Conservation (phyloP, 2,797 vertebrate genomes). For the Cyprinodon diabolis region DNA sequence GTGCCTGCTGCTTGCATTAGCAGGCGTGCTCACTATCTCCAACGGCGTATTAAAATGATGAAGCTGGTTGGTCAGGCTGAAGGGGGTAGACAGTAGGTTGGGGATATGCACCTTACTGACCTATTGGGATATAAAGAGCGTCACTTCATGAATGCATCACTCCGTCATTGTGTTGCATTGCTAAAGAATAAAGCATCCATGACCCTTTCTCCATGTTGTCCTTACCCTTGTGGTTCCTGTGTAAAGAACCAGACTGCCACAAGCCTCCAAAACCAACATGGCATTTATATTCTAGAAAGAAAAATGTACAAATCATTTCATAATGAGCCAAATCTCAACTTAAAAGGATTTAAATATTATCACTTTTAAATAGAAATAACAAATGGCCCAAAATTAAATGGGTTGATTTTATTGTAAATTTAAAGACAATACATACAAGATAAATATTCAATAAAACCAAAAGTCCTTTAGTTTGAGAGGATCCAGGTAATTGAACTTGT, state of each 20-base stretch:
- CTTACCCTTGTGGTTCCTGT: conserved; percentile 91
- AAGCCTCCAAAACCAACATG: conserved; percentile 91
- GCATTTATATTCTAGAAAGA: conserved; percentile 85
- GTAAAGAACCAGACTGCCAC: conserved; percentile 93
- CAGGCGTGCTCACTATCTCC: conserved; percentile 88
- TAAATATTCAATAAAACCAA: not conserved
- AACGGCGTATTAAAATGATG: conserved; percentile 82
- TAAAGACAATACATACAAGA: not conserved
- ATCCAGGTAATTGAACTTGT: too few species aligned
- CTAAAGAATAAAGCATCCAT: conserved; percentile 2
- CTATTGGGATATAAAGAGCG: conserved; percentile 63
- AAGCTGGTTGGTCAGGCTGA: conserved; percentile 84
- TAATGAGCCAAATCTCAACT: not conserved
- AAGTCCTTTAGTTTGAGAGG: too few species aligned
- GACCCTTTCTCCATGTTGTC: not conserved
- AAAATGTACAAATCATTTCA: conserved; percentile 1
- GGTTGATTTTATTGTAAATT: not conserved
- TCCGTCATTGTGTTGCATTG: not conserved
- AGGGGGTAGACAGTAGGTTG: conserved; percentile 85
- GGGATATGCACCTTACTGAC: conserved; percentile 96
- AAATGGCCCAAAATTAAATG: not conserved
- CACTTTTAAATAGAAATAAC: not conserved
- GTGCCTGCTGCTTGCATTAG: conserved; percentile 84
- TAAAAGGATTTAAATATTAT: not conserved
- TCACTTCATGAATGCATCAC: not conserved